Evolutionary conservation across 2,113 vertebrate species (phyloP), one percentile per base, ranked within the genome.

Genomic region (Dendrocopos noguchii): DNA sequence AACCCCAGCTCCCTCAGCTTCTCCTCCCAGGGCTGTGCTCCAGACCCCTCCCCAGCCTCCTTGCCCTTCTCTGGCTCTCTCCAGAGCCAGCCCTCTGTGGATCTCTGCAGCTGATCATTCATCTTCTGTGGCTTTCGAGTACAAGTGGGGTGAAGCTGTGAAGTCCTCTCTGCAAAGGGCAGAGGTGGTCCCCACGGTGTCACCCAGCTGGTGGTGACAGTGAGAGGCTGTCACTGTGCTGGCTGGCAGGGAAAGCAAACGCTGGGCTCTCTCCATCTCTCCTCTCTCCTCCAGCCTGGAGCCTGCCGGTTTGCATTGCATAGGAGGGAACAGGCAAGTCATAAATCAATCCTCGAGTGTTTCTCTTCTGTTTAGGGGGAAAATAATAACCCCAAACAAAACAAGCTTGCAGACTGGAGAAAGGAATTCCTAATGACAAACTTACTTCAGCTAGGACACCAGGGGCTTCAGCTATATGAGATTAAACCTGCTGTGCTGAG

Each of bases 381-480:
- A 96, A 96, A 96, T 93, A 96, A 96, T 92, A 96, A 95, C 93
- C 89, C 92, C 95, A 93, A 97, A 95, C 93, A 96, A 95, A 96
- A 94, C 93, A 93, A 93, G 91, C 93, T 83, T 80, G 84, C 80
- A 33, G 93, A 81, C 36, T 53, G 94, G 92, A 94, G 93, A 94
- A 88, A 95, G 91, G 93, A 95, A 96, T 97, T 96, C 95, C 97
- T 96, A 96, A 96, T 92, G 95, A 97, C 91, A 94, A 94, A 96
- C 92, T 95, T 96, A 94, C 93, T 97, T 94, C 83, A 39, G 89
- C 94, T 73, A 75, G 88, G 95, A 96, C 93, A 95, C 92, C 87
- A 84, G 95, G 95, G 94, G 94, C 94, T 95, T 96, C 90, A 60
- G 94, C 94, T 94, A 95, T 96, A 96, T 90, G 94, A 97, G 96